Evolutionary conservation across 2,113 vertebrate genomes (phyloP), one percentile per base, ranked within the genome.

Genomic region (Epinephelus cyanopodus): DNA sequence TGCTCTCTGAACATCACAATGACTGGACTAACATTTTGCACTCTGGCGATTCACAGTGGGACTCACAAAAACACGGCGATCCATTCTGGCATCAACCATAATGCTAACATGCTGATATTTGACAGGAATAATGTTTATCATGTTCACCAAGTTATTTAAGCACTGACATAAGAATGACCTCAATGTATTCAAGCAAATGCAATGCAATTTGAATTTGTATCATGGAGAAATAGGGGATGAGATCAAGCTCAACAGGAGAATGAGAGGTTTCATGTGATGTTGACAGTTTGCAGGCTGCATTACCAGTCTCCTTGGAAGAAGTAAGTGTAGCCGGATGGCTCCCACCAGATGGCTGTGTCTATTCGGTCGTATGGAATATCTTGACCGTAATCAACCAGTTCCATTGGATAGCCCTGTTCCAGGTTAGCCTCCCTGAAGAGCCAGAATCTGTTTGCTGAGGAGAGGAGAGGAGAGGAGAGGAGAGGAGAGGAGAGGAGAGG

Each of bases 281-380:
- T 29, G 63, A 50, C 6, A 54, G 6, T 0, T 23, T 56, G 47
- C 2, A 21, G 8, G 64, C n/a, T 25, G 37, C 21, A 77, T 94
- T 89, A 99, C 98, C 96, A 95, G 94, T 99, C 97, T 90, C 96
- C 98, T 73, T 95, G 96, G 93, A 99, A 99, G 92, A 98, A 96
- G 93, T 98, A 99, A 17, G 98, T 99, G 92, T 96, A 97, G 0
- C 98, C 98, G 0, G 97, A 97, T 10, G 97, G 97, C 65, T 99
- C 98, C 98, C 98, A 99, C 97, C 98, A 99, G 87, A 99, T 94
- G 0, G 98, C 98, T 0, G 97, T 95, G 14, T 99, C 97, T 0
- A 99, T 97, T 71, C 92, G 87, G 88, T 98, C 96, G 0, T 98
- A 97, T 13, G 98, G 98, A 86, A 99, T 96, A 76, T 96, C 97